Percentiles rank a stretch among this genome's conserved stretches.
These are phyloP conservation scores for Phalanger gymnotis DNA, from an alignment of 2,797 vertebrate genomes.

Conservation along the genomic window DNA sequence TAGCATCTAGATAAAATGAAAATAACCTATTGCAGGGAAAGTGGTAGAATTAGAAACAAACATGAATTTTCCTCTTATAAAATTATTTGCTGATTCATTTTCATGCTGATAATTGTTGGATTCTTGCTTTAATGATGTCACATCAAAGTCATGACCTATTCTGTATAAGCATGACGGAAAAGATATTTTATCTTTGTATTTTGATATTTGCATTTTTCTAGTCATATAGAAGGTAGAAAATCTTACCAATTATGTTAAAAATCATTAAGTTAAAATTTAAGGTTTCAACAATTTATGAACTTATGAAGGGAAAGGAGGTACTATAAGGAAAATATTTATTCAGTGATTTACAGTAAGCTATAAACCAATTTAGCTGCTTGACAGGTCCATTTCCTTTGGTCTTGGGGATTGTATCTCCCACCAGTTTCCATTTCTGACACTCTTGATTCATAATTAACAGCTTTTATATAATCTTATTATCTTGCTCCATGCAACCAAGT, in stretches of 20 bases:
- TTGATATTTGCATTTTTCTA: constrained; percentile 6
- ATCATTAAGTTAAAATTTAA: constrained; percentile 39
- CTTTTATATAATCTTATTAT: constrained; percentile 41
- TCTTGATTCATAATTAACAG: constrained; percentile 52
- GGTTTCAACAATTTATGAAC: not conserved
- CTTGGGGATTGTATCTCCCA: not conserved
- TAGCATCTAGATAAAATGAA: not conserved
- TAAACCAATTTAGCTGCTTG: constrained; percentile 25
- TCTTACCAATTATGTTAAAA: constrained; percentile 26
- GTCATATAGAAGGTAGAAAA: constrained; percentile 13
- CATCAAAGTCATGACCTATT: constrained; percentile 19
- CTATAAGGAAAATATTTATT: not conserved
- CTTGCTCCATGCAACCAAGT: constrained; percentile 53
- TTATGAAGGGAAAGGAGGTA: not conserved
- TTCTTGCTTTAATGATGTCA: not conserved
- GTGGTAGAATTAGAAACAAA: constrained; percentile 29
- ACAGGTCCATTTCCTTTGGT: not conserved
- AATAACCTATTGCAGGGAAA: constrained; percentile 1
- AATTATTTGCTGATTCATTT: not conserved
- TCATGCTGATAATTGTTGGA: not conserved
- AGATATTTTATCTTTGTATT: constrained; percentile 24
- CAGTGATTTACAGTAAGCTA: constrained; percentile 14
- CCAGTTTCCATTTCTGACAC: constrained; percentile 45
- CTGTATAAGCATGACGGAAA: not conserved
- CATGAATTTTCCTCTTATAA: not conserved